Evolutionary conservation across 2,797 vertebrate genomes (phyloP).

Genomic region (Pseudomugil gertrudae): DNA sequence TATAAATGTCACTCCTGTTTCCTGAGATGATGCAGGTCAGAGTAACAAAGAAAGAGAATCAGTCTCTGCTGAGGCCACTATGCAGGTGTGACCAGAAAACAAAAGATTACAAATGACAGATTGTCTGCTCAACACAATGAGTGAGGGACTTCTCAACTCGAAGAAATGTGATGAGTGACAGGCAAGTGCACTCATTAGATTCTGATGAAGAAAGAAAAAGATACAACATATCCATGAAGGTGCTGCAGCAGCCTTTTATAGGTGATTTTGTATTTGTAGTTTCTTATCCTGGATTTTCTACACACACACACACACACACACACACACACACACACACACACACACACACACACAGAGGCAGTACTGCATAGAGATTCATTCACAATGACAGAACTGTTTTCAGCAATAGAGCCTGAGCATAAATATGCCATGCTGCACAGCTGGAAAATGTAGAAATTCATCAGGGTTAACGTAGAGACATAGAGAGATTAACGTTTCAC

Average conservation of each 20-base stretch:
- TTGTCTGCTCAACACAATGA: slow-evolving; percentile 58
- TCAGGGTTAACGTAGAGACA: slow-evolving; percentile 75
- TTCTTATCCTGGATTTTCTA: slow-evolving; percentile 40
- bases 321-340: slow-evolving; percentile 21
- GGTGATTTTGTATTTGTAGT: slow-evolving; percentile 45
- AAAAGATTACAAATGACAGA: slow-evolving; percentile 60
- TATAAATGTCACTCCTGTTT: slow-evolving; percentile 43
- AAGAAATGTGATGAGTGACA: slow-evolving; percentile 44
- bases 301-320: slow-evolving; percentile 10
- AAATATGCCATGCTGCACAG: slow-evolving; percentile 80
- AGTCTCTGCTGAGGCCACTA: slow-evolving; percentile 29
- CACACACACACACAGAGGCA: slow-evolving; percentile 26
- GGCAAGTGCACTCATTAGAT: slow-evolving; percentile 8
- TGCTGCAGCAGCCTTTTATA: slow-evolving; percentile 37
- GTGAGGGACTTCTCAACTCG: slow-evolving; percentile 42
- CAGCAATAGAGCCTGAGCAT: slow-evolving; percentile 71
- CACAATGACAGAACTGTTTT: slow-evolving; percentile 79
- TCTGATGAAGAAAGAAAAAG: slow-evolving; percentile 25
- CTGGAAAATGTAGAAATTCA: slow-evolving; percentile 83
- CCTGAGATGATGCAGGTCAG: slow-evolving; percentile 49
- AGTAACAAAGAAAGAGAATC: slow-evolving; percentile 40
- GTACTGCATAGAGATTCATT: slow-evolving; percentile 72
- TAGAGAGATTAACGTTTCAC: slow-evolving; percentile 80
- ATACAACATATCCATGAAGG: slow-evolving; percentile 20
- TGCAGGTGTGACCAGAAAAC: slow-evolving; percentile 61